Percentiles rank a stretch among this genome's conserved stretches.
These are phyloP conservation scores for Numenius arquata DNA, from an alignment of 2,113 vertebrate genomes.

Conservation along the genomic window DNA sequence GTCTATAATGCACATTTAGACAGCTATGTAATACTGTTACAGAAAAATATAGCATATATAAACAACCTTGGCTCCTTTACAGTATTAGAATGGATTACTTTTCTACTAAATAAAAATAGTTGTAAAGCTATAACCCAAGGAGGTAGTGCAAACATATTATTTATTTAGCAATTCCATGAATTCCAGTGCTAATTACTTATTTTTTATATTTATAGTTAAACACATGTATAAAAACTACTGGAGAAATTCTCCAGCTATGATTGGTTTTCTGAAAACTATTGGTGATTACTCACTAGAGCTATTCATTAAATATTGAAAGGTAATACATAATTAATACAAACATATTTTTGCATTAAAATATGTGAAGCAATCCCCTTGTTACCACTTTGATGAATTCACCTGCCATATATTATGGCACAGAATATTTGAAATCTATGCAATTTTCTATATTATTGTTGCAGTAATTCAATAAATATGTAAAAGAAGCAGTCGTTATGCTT, in stretches of 20 bases:
- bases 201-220: slow-evolving; percentile 5
- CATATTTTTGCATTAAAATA: slow-evolving; percentile 17
- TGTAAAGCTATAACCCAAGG: not conserved
- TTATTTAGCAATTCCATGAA: slow-evolving; percentile 15
- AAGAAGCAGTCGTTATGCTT: not conserved
- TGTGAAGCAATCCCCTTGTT: not conserved
- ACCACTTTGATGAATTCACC: not conserved
- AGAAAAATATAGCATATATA: not conserved
- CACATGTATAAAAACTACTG: not conserved
- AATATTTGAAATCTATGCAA: slow-evolving; percentile 9
- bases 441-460: not conserved
- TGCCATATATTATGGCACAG: not conserved
- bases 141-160: not conserved
- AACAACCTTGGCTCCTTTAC: not conserved
- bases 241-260: not conserved
- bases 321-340: slow-evolving; percentile 36
- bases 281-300: not conserved
- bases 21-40: not conserved
- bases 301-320: slow-evolving; percentile 50
- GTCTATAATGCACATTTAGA: not conserved
- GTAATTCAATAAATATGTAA: slow-evolving; percentile 12
- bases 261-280: not conserved
- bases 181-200: slow-evolving; percentile 31
- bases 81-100: not conserved
- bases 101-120: slow-evolving; percentile 8